Evolutionary conservation across 2,113 vertebrate species (phyloP), one percentile per base, ranked within the genome.

Genomic region (human (Homo sapiens)): DNA sequence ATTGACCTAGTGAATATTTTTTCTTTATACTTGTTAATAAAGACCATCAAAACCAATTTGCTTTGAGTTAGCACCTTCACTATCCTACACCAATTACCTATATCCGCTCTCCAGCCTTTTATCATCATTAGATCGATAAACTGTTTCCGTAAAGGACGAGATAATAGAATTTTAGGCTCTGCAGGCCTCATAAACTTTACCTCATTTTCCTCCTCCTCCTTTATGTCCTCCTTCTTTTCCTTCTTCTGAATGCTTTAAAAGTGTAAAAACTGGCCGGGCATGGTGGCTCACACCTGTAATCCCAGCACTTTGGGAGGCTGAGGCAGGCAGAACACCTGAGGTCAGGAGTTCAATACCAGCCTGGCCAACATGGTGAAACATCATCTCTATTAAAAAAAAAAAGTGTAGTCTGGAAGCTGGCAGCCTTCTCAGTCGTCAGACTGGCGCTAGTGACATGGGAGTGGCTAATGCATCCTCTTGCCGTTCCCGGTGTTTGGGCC

Each of bases 401-500:
- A 55, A 55, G 27, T 64, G 61, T 30, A 64, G 12, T 64, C 12
- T 5, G 5, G 61, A 64, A 64, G 27, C 12, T 6, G 61, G 61
- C 61, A 64, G 61, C 12, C 61, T 30, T 27, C 27, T 32, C 61
- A 64, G 61, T 30, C 0, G 5, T 32, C 27, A 64, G 61, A 64
- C 27, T 64, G 27, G 27, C 30, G 27, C 99, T 64, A 64, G 61
- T 27, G 5, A 64, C 61, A 64, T 1, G 13, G 61, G 61, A 64
- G 61, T 30, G 61, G 61, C 27, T 64, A 64, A 64, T 11, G 0
- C 27, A 32, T 32, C 27, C 27, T 64, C 27, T 64, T 64, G 27
- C 61, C 5, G 0, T 30, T 64, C 61, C 61, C 6, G 5, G 61
- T 14, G 5, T 32, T 32, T 64, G 61, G 61, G 30, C 12, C 61